These are phyloP conservation scores for Taphrorychus bicolor DNA, from an alignment of 2,888 invertebrate species.

Conservation along the genomic window DNA sequence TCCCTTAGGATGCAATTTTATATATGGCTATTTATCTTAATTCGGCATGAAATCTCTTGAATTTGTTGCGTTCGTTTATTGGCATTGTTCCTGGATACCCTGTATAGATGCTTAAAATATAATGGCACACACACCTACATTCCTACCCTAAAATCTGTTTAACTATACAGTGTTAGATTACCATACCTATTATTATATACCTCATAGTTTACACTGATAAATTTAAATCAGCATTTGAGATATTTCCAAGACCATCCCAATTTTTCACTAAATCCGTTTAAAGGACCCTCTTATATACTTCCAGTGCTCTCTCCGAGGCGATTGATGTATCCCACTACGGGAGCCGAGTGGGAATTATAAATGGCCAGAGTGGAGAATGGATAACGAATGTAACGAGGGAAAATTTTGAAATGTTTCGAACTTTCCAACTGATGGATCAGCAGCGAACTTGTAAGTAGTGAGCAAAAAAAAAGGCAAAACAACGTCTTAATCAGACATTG, in stretches of 20 bases:
- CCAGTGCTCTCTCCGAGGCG: slow-evolving; percentile 63
- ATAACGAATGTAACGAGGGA: slow-evolving; percentile 67
- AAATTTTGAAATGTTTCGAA: slow-evolving; percentile 60
- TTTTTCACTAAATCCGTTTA: slow-evolving; percentile 1
- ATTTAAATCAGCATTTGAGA: background rate
- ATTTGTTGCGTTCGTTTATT: too few species aligned
- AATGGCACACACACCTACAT: too few species aligned
- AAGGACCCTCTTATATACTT: slow-evolving; percentile 16
- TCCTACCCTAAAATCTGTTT: too few species aligned
- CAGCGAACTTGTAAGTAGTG: slow-evolving; percentile 60
- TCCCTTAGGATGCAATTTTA: too few species aligned
- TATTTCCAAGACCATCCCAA: background rate
- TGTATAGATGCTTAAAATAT: too few species aligned
- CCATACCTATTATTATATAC: too few species aligned
- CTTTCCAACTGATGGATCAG: slow-evolving; percentile 54
- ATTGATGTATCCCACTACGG: slow-evolving; percentile 67
- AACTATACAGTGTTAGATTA: too few species aligned
- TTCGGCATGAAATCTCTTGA: too few species aligned
- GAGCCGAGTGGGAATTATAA: slow-evolving; percentile 68
- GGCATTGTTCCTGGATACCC: too few species aligned
- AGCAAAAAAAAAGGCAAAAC: background rate
- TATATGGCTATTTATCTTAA: too few species aligned
- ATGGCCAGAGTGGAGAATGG: slow-evolving; percentile 69
- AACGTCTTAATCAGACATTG: too few species aligned
- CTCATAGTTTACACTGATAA: too few species aligned